phyloP scores from a whole-genome alignment of 2,113 vertebrate species.

The Rhizomys pruinosus region DNA sequence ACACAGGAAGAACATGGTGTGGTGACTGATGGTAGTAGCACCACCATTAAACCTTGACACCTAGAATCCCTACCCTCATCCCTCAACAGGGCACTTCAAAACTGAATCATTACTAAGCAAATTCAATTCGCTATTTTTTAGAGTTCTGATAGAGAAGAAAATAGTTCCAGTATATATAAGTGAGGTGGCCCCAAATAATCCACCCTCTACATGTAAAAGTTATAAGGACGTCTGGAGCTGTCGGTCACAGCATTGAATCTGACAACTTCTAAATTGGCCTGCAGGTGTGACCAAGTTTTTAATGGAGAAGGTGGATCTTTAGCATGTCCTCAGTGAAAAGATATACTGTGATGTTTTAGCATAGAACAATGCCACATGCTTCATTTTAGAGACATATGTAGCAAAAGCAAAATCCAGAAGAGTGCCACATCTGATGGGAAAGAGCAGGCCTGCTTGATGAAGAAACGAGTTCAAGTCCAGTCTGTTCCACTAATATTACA shows the following conservation, averaged over 20 bases:
- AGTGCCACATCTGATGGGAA: background rate
- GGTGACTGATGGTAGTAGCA: background rate
- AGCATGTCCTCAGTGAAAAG: background rate
- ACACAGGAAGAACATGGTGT: background rate
- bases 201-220: background rate
- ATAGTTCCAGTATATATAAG: background rate
- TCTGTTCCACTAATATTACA: fast-evolving
- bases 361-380: background rate
- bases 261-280: background rate
- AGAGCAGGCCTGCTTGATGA: fast-evolving
- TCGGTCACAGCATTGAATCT: background rate
- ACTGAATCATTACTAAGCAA: background rate
- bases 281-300: background rate
- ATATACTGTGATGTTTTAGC: background rate
- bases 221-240: background rate
- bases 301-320: background rate
- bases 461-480: background rate
- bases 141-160: background rate
- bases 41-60: background rate
- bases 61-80: background rate
- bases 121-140: background rate
- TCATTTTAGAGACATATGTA: background rate
- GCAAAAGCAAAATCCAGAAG: background rate
- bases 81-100: background rate
- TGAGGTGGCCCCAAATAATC: background rate